Evolutionary conservation across 2,888 invertebrate genomes (phyloP), one percentile per base, ranked within the genome.

Genomic region (Nudaria mundana): DNA sequence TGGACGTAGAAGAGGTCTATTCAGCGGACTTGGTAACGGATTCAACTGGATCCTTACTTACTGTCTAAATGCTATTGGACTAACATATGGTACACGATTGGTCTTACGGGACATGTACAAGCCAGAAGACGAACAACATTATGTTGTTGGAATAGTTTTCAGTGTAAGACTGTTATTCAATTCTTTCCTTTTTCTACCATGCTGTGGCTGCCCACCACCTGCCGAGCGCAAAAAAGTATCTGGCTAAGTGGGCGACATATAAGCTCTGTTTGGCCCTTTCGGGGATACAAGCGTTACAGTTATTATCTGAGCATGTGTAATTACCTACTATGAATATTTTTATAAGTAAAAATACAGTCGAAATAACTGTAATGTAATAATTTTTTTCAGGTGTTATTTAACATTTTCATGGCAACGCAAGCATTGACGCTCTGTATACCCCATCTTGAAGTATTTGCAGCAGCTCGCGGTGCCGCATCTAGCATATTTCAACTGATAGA

Each of bases 31-130:
- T 0, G 94, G 94, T 0, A 92, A 91, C 6, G 94, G 93, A 0
- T 79, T 93, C 20, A 93, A 93, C 89, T 94, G 94, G 94, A 89
- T 94, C 15, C 90, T 94, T 18, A 92, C 94, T 3, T 95, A 94
- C 65, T 85, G 91, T 12, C 91, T 93, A 46, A 94, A 94, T 63
- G 93, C 94, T 1, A 79, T 95, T 10, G 93, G 94, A 2, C 92
- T 95, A 63, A 93, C 93, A 85, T 95, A 94, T 69, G 96, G 96
- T 0, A 91, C 94, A 0, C 81, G 91, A 37, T 81, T 95, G 3
- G 93, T 95, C 12, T 64, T 94, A 10, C 84, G 89, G 0, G 92
- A 93, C 61, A 88, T 91, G 2, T 77, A 88, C 2, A 86, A 90
- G 22, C 87, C 90, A 0, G 73, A 84, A 2, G 91, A 91, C 3